Conservation (phyloP, 37 sponge, comb jelly and placozoan genomes). For the Tethya wilhelma region DNA sequence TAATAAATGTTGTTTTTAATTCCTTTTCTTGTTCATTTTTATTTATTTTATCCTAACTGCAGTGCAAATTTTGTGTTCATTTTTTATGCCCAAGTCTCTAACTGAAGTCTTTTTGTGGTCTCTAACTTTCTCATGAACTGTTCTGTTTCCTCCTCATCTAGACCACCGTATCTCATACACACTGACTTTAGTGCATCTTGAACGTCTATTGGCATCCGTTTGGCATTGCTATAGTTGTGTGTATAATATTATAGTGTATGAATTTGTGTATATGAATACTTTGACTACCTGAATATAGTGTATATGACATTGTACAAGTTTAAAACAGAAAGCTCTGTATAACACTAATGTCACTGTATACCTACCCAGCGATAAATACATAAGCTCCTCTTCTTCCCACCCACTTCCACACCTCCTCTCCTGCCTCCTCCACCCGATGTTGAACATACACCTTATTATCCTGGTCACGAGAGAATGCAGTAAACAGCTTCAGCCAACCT, state of each 20-base stretch:
- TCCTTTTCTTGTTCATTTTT: no score
- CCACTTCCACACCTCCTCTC: constrained; percentile 75
- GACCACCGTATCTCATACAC: constrained; percentile 35
- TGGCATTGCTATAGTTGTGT: constrained; percentile 72
- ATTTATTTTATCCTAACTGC: no score
- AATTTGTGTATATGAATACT: neutral
- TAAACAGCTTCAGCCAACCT: constrained; percentile 57
- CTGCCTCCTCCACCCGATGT: constrained; percentile 77
- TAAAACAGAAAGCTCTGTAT: neutral
- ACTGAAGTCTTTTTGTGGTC: constrained; percentile 64
- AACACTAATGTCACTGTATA: no score
- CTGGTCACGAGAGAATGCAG: constrained; percentile 97
- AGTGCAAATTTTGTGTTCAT: no score
- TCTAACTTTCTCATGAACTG: constrained; percentile 60
- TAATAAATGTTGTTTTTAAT: no score
- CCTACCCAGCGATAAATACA: constrained; percentile 92
- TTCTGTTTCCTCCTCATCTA: constrained; percentile 48
- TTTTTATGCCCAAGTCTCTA: constrained; percentile 89
- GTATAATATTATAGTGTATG: neutral
- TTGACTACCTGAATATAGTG: neutral
- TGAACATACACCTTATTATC: constrained; percentile 94
- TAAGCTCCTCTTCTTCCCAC: constrained; percentile 56
- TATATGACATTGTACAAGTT: neutral
- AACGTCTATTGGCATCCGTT: constrained; percentile 90
- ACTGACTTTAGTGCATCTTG: constrained; percentile 66